These are phyloP conservation scores for Aphelinus certus DNA, from an alignment of 1,140 invertebrate species.

Conservation along the genomic window DNA sequence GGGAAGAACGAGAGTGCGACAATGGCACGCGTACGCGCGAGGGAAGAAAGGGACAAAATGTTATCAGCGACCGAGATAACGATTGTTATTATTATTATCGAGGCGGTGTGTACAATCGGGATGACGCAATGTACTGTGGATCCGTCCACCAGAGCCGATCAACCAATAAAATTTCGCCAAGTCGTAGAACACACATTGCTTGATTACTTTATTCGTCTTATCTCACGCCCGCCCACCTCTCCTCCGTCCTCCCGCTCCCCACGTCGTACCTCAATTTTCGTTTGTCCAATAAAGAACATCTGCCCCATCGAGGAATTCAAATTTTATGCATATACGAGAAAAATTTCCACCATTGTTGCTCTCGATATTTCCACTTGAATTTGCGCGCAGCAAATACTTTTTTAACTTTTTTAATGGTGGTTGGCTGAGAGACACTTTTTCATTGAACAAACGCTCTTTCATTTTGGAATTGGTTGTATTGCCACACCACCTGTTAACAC, in stretches of 20 bases:
- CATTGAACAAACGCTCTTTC: no score
- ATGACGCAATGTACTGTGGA: conserved; percentile 57
- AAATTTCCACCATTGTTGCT: no score
- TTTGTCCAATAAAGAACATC: no score
- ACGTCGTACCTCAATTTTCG: no score
- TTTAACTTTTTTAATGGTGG: no score
- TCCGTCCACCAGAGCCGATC: conserved; percentile 48
- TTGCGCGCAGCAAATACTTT: no score
- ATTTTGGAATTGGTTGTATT: no score
- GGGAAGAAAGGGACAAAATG: background rate
- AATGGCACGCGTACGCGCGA: background rate
- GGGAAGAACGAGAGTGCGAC: conserved; percentile 14
- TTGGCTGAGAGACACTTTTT: no score
- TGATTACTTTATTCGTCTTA: conserved; percentile 27
- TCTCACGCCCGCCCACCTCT: conserved; percentile 6
- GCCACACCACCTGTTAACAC: no score
- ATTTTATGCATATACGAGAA: no score
- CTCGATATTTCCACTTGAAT: no score
- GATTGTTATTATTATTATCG: conserved; percentile 22
- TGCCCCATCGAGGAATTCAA: no score
- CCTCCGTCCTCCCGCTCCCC: background rate
- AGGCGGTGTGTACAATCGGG: conserved; percentile 44
- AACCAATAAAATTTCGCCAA: conserved; percentile 59
- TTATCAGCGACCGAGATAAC: conserved; percentile 25
- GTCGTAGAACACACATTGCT: conserved; percentile 46